phyloP scores from a whole-genome alignment of 2,888 invertebrate genomes.

The Philonicus albiceps region DNA sequence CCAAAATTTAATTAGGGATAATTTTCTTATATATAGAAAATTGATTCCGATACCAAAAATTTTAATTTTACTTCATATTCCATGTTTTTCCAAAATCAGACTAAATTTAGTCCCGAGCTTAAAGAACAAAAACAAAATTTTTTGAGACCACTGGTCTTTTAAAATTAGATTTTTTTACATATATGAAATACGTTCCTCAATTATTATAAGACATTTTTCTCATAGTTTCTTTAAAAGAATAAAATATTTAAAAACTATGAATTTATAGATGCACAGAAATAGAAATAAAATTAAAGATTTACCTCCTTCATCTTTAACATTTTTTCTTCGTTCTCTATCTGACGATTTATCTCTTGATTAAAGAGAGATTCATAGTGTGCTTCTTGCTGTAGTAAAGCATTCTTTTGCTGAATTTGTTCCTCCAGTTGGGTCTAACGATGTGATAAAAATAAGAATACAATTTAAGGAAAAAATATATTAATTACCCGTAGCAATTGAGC shows the following conservation, averaged over 20 bases:
- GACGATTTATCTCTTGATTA: constrained; percentile 26
- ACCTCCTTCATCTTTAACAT: background rate
- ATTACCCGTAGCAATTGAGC: constrained; percentile 14
- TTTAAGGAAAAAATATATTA: background rate
- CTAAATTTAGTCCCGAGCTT: no score
- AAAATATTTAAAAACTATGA: background rate
- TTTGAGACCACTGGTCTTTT: no score
- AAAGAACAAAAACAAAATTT: no score
- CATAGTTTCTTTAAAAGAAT: no score
- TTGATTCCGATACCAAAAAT: no score
- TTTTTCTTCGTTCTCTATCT: constrained; percentile 23
- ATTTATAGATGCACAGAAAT: background rate
- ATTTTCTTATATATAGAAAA: no score
- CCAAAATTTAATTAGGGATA: no score
- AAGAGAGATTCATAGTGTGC: constrained; percentile 33
- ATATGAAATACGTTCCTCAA: no score
- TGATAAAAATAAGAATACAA: background rate
- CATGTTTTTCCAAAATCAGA: no score
- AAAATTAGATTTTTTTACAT: no score
- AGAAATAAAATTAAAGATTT: background rate
- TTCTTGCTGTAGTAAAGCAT: constrained; percentile 14
- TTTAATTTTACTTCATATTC: no score
- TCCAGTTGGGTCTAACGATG: constrained; percentile 10
- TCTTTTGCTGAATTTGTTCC: constrained; percentile 32
- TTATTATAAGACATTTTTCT: no score